A percentile compares a stretch with the other conserved stretches of the same genome.
Conservation (phyloP, 2,888 invertebrate species). For the Amphipoea lucens region DNA sequence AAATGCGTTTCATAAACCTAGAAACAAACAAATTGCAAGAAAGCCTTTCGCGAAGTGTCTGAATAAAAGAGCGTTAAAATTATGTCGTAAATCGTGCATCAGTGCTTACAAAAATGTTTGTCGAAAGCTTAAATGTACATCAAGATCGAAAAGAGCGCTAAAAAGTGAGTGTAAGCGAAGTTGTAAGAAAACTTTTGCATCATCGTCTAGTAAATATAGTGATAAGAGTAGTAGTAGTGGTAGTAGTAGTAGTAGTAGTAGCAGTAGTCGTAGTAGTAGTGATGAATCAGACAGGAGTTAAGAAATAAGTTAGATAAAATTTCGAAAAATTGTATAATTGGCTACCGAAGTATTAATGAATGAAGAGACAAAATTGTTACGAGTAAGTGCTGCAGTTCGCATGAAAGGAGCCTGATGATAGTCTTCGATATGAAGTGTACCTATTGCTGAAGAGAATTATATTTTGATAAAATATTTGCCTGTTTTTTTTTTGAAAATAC, state of each 20-base stretch:
- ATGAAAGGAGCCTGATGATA: not conserved
- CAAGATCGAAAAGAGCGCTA: slow-evolving; percentile 62
- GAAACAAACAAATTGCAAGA: not conserved
- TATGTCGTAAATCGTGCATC: slow-evolving; percentile 72
- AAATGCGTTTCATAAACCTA: not conserved
- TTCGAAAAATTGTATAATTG: not conserved
- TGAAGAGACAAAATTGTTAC: not conserved
- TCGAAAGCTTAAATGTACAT: slow-evolving; percentile 62
- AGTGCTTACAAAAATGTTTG: slow-evolving; percentile 64
- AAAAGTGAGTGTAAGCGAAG: slow-evolving; percentile 68
- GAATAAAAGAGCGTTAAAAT: slow-evolving; percentile 44
- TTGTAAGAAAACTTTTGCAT: slow-evolving; percentile 68
- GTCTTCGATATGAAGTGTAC: not conserved
- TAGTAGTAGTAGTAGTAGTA: too few species aligned
- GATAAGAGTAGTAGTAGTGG: not conserved
- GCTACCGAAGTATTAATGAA: not conserved
- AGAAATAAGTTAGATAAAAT: not conserved
- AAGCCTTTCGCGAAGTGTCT: slow-evolving; percentile 27
- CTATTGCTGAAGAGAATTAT: slow-evolving; percentile 16
- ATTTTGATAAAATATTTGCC: slow-evolving; percentile 20
- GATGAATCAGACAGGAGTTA: not conserved
- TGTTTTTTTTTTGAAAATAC: not conserved
- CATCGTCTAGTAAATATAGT: slow-evolving; percentile 40
- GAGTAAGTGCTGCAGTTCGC: not conserved
- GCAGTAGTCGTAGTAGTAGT: not conserved